Evolutionary conservation across 2,888 invertebrate genomes (phyloP).

Genomic region (Tortricodes alternella): DNA sequence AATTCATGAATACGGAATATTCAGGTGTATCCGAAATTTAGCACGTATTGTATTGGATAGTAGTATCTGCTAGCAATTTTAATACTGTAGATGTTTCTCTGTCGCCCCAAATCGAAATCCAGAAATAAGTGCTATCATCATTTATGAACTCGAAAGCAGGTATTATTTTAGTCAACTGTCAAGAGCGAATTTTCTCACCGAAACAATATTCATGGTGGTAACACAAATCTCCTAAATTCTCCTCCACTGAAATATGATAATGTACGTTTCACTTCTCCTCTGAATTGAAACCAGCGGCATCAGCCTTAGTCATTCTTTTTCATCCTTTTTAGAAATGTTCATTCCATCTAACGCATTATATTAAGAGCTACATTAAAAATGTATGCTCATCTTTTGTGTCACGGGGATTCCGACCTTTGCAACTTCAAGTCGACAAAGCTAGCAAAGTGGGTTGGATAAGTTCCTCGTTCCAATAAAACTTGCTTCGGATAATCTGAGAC

Average conservation of each 20-base stretch:
- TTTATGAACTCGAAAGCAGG: too few species aligned
- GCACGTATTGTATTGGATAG: too few species aligned
- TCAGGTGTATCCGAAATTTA: too few species aligned
- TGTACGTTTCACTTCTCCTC: slow-evolving; percentile 16
- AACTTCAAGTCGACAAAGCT: slow-evolving; percentile 34
- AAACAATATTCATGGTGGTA: background rate
- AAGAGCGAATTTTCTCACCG: too few species aligned
- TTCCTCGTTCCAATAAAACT: slow-evolving; percentile 53
- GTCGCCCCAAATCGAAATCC: too few species aligned
- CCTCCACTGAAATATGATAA: slow-evolving; percentile 19
- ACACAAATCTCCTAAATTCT: background rate
- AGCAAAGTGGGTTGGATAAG: slow-evolving; percentile 46
- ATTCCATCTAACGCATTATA: slow-evolving; percentile 36
- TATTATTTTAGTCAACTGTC: too few species aligned
- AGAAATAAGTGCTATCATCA: too few species aligned
- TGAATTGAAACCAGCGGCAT: slow-evolving; percentile 16
- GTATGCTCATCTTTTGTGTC: slow-evolving; percentile 45
- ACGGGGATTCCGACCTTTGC: slow-evolving; percentile 33
- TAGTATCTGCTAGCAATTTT: too few species aligned
- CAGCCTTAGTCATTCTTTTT: slow-evolving; percentile 20
- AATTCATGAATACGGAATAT: too few species aligned
- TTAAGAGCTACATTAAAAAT: slow-evolving; percentile 48
- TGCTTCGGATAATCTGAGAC: slow-evolving; percentile 46
- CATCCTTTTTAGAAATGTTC: slow-evolving; percentile 30
- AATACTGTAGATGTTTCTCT: too few species aligned